Evolutionary conservation across 1,140 invertebrate genomes (phyloP), one percentile per base, ranked within the genome.

Genomic region (Drosophila miranda): DNA sequence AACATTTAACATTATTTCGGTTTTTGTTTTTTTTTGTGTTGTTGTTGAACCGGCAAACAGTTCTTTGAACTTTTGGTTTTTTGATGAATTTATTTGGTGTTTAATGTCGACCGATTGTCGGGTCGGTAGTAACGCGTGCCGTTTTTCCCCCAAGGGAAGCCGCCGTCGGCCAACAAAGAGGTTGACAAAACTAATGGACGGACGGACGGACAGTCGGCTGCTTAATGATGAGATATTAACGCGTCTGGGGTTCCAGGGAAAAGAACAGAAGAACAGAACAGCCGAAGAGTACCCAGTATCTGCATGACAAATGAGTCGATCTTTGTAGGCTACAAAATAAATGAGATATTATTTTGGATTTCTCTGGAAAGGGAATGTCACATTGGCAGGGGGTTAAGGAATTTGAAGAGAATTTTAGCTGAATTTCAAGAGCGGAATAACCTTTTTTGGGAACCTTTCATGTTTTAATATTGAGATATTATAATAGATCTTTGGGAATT

Each of bases 71-170:
- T 73, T 66, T 67, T 69, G 19, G 42, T 30, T 52, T 60, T 49
- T 61, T 80, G 77, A 80, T 80, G 77, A 77, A 80, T 80, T 80
- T 80, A 80, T 80, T 81, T 80, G 42, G 73, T 77, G 62, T 79
- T 80, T 80, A 79, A 61, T 66, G 60, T 63, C 53, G 60, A 55
- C 66, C 53, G 60, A 60, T 58, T 56, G 59, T 66, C 46, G 44
- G 11, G 0, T 13, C 4, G 34, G 11, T 38, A 23, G 67, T 43
- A 81, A 81, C 77, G 78, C 77, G 77, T 80, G 77, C 77, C 77
- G 68, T 81, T 70, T 72, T 54, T 54, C 13, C 11, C 34, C 34
- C 11, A 78, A 21, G 30, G 49, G 38, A 52, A 59, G 45, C 57
- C n/a, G 38, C 13, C 42, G 42, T n/a, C 26, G 30, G 19, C 43